These are phyloP conservation scores for Paramuricea clavata DNA, from an alignment of 92 coral and sea anemone genomes.

Conservation along the genomic window DNA sequence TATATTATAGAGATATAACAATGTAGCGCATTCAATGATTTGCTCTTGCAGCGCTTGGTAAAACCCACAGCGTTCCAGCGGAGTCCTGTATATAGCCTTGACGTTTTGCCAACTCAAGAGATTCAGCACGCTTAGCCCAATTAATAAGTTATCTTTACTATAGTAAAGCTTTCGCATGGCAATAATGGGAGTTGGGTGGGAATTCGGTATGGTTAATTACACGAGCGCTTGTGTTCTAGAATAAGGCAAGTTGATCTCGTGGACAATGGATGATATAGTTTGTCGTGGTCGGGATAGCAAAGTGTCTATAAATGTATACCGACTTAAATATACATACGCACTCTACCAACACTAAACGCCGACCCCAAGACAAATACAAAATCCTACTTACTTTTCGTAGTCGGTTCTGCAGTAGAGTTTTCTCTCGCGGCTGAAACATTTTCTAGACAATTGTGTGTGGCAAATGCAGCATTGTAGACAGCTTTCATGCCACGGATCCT, in stretches of 20 bases:
- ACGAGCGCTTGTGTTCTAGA: not conserved
- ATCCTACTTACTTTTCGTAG: constrained; percentile 94
- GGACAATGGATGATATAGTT: constrained; percentile 17
- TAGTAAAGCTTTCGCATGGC: not conserved
- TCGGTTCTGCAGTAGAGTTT: constrained; percentile 96
- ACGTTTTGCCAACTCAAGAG: not conserved
- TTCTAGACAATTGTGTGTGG: constrained; percentile 87
- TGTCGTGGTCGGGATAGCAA: not conserved
- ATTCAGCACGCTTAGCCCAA: constrained; percentile 4
- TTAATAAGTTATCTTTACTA: constrained; percentile 6
- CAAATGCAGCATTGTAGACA: constrained; percentile 98
- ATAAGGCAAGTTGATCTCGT: not conserved
- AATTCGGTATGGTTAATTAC: constrained; percentile 24
- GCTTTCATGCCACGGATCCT: constrained; percentile 99
- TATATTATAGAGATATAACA: not conserved
- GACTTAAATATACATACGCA: not conserved
- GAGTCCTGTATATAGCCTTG: not conserved
- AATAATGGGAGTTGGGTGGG: constrained; percentile 39
- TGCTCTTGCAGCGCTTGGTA: not conserved
- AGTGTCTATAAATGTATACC: not conserved
- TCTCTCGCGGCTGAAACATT: constrained; percentile 97
- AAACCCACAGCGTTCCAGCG: not conserved
- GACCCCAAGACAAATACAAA: not conserved
- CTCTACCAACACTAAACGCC: constrained; percentile 18
- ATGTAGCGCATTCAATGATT: not conserved